A percentile compares a stretch with the other conserved stretches of the same genome.
phyloP scores from a whole-genome alignment of 2,888 invertebrate species.

The Leptopterna dolabrata region DNA sequence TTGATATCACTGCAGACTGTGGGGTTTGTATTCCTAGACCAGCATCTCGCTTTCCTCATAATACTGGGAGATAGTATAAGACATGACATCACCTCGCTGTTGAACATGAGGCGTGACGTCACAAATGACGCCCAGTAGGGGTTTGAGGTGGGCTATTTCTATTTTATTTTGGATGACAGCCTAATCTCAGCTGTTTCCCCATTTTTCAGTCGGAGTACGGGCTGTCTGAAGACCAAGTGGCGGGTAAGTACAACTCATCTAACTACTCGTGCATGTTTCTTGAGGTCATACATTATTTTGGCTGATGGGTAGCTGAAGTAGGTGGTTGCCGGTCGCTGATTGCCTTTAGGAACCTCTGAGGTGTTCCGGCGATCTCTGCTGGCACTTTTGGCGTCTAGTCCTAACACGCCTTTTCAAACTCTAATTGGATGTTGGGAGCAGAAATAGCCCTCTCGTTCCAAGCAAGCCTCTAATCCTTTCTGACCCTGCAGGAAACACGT shows the following conservation, averaged over 20 bases:
- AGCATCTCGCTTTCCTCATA: too few species aligned
- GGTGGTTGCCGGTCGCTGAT: not conserved
- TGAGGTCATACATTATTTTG: not conserved
- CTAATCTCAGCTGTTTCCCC: conserved; percentile 25
- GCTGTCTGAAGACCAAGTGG: conserved; percentile 88
- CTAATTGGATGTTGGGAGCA: conserved; percentile 40
- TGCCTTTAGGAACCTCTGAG: not conserved
- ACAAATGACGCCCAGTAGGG: not conserved
- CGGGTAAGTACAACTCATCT: conserved; percentile 71
- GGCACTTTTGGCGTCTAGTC: conserved; percentile 12
- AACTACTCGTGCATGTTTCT: not conserved
- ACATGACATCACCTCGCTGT: not conserved
- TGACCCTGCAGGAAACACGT: not conserved
- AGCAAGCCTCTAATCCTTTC: conserved; percentile 17
- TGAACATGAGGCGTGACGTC: not conserved
- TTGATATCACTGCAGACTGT: too few species aligned
- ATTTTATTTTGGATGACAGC: conserved; percentile 4
- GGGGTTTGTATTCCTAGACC: too few species aligned
- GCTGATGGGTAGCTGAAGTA: not conserved
- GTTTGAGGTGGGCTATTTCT: not conserved
- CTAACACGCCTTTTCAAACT: conserved; percentile 37
- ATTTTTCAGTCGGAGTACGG: conserved; percentile 82
- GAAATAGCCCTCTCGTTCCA: conserved; percentile 30
- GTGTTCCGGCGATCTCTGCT: not conserved
- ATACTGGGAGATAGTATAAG: not conserved